phyloP scores from a whole-genome alignment of 1,140 invertebrate species.

The Aphaenogaster ashmeadi region DNA sequence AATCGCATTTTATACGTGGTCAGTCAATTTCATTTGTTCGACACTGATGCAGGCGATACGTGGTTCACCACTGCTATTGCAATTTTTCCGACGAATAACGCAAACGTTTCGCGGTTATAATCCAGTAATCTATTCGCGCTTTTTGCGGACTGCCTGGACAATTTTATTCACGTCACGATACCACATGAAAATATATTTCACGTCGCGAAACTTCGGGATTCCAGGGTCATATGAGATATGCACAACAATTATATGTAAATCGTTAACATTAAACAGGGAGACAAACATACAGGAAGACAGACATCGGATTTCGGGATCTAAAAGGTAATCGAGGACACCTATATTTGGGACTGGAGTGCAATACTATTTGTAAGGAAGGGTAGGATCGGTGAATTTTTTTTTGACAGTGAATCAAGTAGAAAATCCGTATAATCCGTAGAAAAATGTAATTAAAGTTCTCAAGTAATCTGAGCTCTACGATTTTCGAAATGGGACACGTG shows the following conservation, averaged over 20 bases:
- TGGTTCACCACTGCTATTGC: slow-evolving; percentile 3
- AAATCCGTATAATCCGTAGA: neutral
- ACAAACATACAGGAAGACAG: slow-evolving; percentile 82
- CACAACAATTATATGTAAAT: slow-evolving; percentile 83
- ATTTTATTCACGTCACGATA: slow-evolving; percentile 19
- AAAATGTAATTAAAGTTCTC: neutral
- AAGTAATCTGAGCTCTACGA: neutral
- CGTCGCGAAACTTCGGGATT: slow-evolving; percentile 28
- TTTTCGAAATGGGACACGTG: neutral
- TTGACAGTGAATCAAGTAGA: neutral
- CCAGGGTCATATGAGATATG: slow-evolving; percentile 66
- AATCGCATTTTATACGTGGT: slow-evolving; percentile 45
- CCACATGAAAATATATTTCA: slow-evolving; percentile 33
- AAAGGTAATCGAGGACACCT: slow-evolving; percentile 5
- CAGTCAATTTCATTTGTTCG: slow-evolving; percentile 25
- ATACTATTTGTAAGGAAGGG: neutral
- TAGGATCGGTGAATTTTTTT: neutral
- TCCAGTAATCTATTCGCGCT: slow-evolving; percentile 41
- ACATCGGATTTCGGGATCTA: slow-evolving; percentile 62
- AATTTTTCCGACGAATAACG: slow-evolving; percentile 39
- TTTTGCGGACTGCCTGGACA: slow-evolving; percentile 37
- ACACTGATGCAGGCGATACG: neutral
- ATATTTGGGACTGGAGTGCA: slow-evolving; percentile 11
- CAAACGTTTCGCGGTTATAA: slow-evolving; percentile 24
- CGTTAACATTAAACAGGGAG: slow-evolving; percentile 81